Percentiles rank a stretch among this genome's conserved stretches.
Conservation (phyloP, 2,888 invertebrate species). For the Rotaria macrura region DNA sequence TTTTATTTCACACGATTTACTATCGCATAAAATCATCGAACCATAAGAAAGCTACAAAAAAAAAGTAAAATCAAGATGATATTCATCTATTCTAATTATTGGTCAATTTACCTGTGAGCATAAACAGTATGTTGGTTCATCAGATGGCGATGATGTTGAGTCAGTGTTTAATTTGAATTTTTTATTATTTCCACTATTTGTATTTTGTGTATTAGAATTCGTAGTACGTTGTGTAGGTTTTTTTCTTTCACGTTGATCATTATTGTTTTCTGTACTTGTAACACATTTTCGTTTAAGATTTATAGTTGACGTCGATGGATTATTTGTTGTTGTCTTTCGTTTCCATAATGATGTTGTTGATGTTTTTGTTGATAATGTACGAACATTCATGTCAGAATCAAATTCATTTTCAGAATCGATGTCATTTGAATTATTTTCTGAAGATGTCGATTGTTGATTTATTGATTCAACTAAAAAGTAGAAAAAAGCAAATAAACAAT, state of each 20-base stretch:
- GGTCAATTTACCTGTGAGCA: not conserved
- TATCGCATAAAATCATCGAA: conserved; percentile 36
- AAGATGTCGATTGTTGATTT: conserved; percentile 12
- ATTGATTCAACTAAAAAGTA: not conserved
- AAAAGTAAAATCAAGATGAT: not conserved
- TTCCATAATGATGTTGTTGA: conserved; percentile 15
- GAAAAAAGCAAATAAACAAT: not conserved
- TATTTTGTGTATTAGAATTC: not conserved
- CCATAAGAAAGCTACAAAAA: conserved; percentile 31
- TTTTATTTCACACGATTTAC: conserved; percentile 36
- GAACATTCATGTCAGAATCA: not conserved
- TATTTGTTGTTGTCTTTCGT: conserved; percentile 16
- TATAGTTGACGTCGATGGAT: not conserved
- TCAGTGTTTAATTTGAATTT: not conserved
- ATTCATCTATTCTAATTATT: not conserved
- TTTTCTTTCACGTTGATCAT: conserved; percentile 1
- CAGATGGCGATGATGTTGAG: not conserved
- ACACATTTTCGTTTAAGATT: conserved; percentile 13
- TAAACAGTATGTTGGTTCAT: conserved; percentile 18
- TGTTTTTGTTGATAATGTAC: not conserved
- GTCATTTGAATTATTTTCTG: not conserved
- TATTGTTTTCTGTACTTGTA: not conserved
- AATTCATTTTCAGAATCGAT: conserved; percentile 8
- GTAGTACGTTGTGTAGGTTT: not conserved
- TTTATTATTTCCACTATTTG: not conserved